These are phyloP conservation scores for Caenorhabditis afra DNA, from an alignment of 2,888 invertebrate genomes.

Conservation along the genomic window DNA sequence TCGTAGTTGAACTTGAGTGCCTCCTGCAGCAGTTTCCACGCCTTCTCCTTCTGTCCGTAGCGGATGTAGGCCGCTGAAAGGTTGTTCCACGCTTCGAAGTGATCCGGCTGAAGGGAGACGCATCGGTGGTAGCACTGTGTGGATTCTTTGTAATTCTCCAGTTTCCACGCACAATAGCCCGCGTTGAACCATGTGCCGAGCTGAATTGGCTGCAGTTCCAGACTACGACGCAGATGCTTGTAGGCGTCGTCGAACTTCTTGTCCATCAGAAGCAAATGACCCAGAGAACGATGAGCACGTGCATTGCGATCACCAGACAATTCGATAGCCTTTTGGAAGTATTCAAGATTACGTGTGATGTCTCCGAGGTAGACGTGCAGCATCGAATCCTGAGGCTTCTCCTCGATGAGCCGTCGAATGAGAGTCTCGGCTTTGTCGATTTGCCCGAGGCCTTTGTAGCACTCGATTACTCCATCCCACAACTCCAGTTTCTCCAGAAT, in stretches of 20 bases:
- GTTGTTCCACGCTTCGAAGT: slow-evolving; percentile 98
- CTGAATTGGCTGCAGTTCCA: slow-evolving; percentile 69
- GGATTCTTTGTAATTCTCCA: slow-evolving; percentile 67
- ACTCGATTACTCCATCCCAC: slow-evolving; percentile 94
- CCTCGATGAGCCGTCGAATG: slow-evolving; percentile 87
- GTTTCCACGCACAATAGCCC: slow-evolving; percentile 79
- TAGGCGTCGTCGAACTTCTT: slow-evolving; percentile 82
- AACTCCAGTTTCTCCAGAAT: slow-evolving; percentile 84
- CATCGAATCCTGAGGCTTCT: slow-evolving; percentile 81
- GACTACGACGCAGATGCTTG: slow-evolving; percentile 80
- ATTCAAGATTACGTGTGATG: slow-evolving; percentile 87
- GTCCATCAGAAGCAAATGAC: slow-evolving; percentile 86
- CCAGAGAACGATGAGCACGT: slow-evolving; percentile 92
- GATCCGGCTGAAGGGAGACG: slow-evolving; percentile 81
- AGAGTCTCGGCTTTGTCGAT: slow-evolving; percentile 91
- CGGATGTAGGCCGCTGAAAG: slow-evolving; percentile 93
- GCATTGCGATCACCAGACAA: slow-evolving; percentile 85
- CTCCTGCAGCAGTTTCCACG: slow-evolving; percentile 83
- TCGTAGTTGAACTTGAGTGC: slow-evolving; percentile 91
- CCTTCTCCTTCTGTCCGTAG: slow-evolving; percentile 87
- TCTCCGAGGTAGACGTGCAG: slow-evolving; percentile 94
- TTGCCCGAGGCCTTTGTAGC: slow-evolving; percentile 90
- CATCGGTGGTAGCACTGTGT: slow-evolving; percentile 68
- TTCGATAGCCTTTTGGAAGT: slow-evolving; percentile 93
- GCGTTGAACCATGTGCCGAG: slow-evolving; percentile 77